Base-by-base conservation (phyloP, 2,113 vertebrate genomes). In the Lathamus discolor region DNA sequence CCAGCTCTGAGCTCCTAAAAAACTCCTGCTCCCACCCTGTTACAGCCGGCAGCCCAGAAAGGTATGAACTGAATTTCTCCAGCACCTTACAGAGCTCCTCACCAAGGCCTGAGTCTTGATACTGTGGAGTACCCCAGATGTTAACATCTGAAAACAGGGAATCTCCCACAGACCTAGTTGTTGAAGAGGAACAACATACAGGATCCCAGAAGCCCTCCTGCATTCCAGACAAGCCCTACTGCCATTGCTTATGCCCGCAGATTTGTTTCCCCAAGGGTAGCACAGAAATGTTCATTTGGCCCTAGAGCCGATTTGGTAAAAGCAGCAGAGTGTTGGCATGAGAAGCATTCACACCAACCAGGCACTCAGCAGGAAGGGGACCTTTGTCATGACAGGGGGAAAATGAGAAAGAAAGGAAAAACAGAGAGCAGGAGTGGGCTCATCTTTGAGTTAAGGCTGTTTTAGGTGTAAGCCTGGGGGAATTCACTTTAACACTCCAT, bases 401-500 rank as follows among this genome's bases (percentile, higher is more conserved):
- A 39, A 83, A 74, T 11, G 17, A 88, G 39, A 31, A 51, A 76
- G 28, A 17, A 14, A 14, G 41, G 39, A 20, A 35, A 63, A 25
- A 70, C 18, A 44, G 31, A 14, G 49, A 85, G 44, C 59, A 85
- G 48, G 78, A 95, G 39, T 6, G n/a, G 74, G 83, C 91, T 94
- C 83, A 93, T 86, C 19, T 54, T 14, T 20, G 83, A 96, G 91
- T 89, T 86, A 70, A 93, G 78, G 84, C 90, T 83, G 69, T 62
- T 96, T 90, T 96, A 93, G 94, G 94, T 92, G 78, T 66, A 95
- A 86, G 96, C 96, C 97, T 79, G 82, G 33, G 94, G 96, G 94
- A 96, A 97, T 93, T 83, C 49, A 85, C 93, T 92, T 91, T 37
- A 93, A 73, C 93, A 94, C 79, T 97, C 63, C 93, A 94, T 83